Evolutionary conservation across 1,140 invertebrate genomes (phyloP).

Genomic region (Drosophila jambulina): DNA sequence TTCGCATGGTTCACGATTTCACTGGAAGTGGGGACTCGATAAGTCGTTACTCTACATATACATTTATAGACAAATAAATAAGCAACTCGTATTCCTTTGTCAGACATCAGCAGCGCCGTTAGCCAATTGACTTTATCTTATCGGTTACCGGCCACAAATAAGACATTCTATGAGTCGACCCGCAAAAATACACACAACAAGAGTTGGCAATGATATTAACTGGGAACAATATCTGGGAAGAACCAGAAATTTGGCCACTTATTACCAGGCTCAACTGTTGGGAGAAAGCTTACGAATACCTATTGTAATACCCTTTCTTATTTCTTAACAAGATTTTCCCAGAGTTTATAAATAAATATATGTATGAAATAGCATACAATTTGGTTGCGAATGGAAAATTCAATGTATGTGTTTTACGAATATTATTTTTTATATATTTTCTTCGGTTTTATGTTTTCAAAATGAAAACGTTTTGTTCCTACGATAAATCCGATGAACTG

Average conservation of each 20-base stretch:
- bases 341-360: neutral
- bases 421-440: too few relatives aligned
- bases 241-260: neutral
- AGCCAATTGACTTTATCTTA: conserved; percentile 43
- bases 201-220: neutral
- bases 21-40: conserved; percentile 15
- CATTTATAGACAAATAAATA: conserved; percentile 20
- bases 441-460: neutral
- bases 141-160: conserved; percentile 37
- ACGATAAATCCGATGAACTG: neutral
- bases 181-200: conserved; percentile 15
- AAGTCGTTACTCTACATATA: conserved; percentile 7
- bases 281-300: neutral
- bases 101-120: conserved; percentile 39
- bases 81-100: conserved; percentile 44
- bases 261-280: neutral
- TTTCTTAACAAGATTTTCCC: too few relatives aligned
- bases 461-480: neutral
- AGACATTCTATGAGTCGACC: conserved; percentile 27
- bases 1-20: conserved; percentile 9
- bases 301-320: neutral
- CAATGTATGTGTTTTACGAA: too few relatives aligned
- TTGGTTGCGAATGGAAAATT: too few relatives aligned
- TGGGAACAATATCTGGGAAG: neutral
- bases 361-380: neutral